Evolutionary conservation across 2,113 vertebrate genomes (phyloP).

Genomic region (Cardinalis cardinalis): DNA sequence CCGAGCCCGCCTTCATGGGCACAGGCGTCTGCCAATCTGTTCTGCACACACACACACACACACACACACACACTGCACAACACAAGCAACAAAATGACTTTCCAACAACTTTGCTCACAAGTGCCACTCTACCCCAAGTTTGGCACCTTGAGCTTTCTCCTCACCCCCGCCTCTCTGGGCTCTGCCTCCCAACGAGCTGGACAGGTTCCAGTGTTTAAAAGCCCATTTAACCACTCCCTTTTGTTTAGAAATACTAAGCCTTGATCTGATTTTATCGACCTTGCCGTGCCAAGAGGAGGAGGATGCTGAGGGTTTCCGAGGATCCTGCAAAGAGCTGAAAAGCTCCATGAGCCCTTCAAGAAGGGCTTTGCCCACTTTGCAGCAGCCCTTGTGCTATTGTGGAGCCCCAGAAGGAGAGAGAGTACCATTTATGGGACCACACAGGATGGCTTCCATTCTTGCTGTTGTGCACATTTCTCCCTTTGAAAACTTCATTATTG

Average conservation of each 20-base stretch:
- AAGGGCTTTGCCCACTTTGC: constrained; percentile 30
- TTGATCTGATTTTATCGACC: constrained; percentile 63
- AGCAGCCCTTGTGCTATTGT: neutral
- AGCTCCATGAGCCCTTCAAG: constrained; percentile 29
- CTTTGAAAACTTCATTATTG: constrained; percentile 16
- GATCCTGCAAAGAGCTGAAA: constrained; percentile 17
- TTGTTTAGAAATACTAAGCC: constrained; percentile 58
- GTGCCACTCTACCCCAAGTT: constrained; percentile 38
- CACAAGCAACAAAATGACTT: constrained; percentile 51
- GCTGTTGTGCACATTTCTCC: neutral
- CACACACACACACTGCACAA: neutral
- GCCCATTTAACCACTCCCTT: constrained; percentile 61
- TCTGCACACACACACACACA: constrained; percentile 3
- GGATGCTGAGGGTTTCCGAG: constrained; percentile 39
- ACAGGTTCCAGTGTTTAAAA: constrained; percentile 62
- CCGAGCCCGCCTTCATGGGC: constrained; percentile 46
- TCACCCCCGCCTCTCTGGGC: neutral
- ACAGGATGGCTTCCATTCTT: constrained; percentile 14
- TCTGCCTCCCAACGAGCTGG: constrained; percentile 50
- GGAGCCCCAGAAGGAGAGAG: neutral
- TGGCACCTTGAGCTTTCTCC: constrained; percentile 43
- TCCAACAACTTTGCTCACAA: constrained; percentile 65
- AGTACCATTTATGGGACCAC: neutral
- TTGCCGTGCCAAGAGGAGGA: constrained; percentile 43
- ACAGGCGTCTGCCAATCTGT: constrained; percentile 66